These are phyloP conservation scores for Drosophila persimilis DNA, from an alignment of 1,140 invertebrate genomes.

Conservation along the genomic window DNA sequence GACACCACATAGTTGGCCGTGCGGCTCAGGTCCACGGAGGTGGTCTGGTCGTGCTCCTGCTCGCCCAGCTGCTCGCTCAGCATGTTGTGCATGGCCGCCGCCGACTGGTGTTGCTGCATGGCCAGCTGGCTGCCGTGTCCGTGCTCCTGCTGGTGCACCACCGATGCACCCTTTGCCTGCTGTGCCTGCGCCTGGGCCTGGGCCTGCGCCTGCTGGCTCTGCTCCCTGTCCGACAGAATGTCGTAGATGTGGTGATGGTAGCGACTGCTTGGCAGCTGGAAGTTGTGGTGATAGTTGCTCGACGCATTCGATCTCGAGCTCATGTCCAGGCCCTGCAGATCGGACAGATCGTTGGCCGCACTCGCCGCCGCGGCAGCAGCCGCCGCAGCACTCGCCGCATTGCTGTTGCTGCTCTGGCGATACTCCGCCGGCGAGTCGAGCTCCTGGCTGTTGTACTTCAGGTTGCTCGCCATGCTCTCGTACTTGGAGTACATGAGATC, in stretches of 20 bases:
- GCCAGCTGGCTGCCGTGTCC: conserved; percentile 67
- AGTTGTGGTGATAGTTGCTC: conserved; percentile 82
- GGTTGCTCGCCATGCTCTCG: conserved; percentile 76
- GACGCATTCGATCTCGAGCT: conserved; percentile 77
- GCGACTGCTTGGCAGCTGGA: conserved; percentile 78
- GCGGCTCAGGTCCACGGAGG: conserved; percentile 79
- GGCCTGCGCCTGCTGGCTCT: conserved; percentile 70
- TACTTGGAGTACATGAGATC: conserved; percentile 83
- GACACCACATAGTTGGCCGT: conserved; percentile 82
- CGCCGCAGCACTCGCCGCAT: conserved; percentile 54
- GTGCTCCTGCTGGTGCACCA: conserved; percentile 70
- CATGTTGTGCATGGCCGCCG: conserved; percentile 78
- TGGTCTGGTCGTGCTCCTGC: conserved; percentile 81
- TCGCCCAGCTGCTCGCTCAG: conserved; percentile 79
- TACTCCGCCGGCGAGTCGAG: conserved; percentile 78
- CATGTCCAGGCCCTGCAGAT: conserved; percentile 82
- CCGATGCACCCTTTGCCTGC: conserved; percentile 46
- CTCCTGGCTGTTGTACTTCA: conserved; percentile 81
- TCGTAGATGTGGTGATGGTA: conserved; percentile 83
- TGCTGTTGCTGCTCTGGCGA: conserved; percentile 63
- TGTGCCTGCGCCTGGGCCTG: conserved; percentile 24
- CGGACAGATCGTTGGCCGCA: conserved; percentile 76
- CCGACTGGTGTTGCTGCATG: conserved; percentile 77
- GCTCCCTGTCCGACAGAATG: conserved; percentile 81
- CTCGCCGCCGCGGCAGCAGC: conserved; percentile 63